Base-by-base conservation (phyloP, 1,140 invertebrate genomes). In the Cryptotermes secundus region DNA sequence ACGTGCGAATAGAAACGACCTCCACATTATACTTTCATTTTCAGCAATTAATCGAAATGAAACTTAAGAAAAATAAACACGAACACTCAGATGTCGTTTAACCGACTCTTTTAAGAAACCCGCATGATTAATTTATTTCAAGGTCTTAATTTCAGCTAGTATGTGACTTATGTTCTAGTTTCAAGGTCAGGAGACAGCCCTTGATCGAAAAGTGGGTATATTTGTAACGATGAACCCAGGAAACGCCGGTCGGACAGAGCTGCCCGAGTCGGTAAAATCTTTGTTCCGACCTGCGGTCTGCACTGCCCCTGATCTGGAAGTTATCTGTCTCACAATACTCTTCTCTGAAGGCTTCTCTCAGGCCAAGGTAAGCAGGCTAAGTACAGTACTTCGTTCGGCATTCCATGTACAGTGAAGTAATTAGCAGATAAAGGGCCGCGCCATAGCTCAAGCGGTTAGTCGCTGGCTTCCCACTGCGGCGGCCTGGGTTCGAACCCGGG, bases 191-290 rank as follows among this genome's bases (percentile, higher is more conserved):
- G 95, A 97, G 87, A 97, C 98, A 81, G 90, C 90, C 14, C 87
- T 98, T 87, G 96, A 98, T 89, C 89, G 91, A 16, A 96, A 97
- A 90, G 95, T 97, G 26, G 97, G 96, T 3, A 95, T 98, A 83
- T 98, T 98, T 88, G 97, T 98, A 72, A 98, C 97, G 16, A 97
- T 98, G 96, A 98, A 98, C 91, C 96, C 96, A 0, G 96, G 96
- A 10, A 97, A 98, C 88, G 96, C 96, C 0, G 96, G 96, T 1
- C 92, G 96, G 80, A 97, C 96, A 0, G 96, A 98, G 88, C 90
- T 98, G 42, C 97, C 97, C 0, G 97, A 98, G 89, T 97, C 96
- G 0, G 95, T 98, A 1, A 98, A 98, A 89, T 95, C 96, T 0
- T 89, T 97, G 0, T 98, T 98, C 89, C 91, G 97, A 38, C 96